Percentiles rank a stretch among this genome's conserved stretches.
Conservation (phyloP, 2,888 invertebrate species). For the Plusia festucae region DNA sequence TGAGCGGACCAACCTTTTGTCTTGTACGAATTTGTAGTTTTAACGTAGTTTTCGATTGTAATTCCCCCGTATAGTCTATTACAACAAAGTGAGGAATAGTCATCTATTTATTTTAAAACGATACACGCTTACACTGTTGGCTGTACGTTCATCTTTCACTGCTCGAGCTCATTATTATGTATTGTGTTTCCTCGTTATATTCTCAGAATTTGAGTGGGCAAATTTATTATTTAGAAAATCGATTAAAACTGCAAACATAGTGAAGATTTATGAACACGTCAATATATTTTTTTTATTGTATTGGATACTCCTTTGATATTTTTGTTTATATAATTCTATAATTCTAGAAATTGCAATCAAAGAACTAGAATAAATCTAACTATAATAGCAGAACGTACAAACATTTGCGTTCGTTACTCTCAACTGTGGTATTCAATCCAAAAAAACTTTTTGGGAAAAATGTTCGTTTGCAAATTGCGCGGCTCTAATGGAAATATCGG, state of each 20-base stretch:
- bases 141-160: conserved; percentile 64
- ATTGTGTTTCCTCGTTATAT: conserved; percentile 65
- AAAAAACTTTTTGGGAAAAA: conserved; percentile 57
- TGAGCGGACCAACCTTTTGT: conserved; percentile 72
- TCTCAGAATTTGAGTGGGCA: conserved; percentile 65
- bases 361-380: conserved; percentile 24
- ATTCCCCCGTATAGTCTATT: conserved; percentile 53
- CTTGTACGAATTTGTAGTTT: conserved; percentile 61
- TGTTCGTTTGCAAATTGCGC: conserved; percentile 68
- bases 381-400: conserved; percentile 27
- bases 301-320: conserved; percentile 1
- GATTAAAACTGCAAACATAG: conserved; percentile 44
- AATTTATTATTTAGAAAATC: conserved; percentile 62
- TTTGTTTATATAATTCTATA: no score
- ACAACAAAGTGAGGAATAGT: conserved; percentile 44
- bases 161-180: conserved; percentile 67
- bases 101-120: conserved; percentile 50
- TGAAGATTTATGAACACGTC: conserved; percentile 32
- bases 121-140: conserved; percentile 54
- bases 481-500: conserved; percentile 74
- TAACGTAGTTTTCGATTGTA: conserved; percentile 64
- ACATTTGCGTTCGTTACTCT: conserved; percentile 24
- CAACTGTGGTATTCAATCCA: conserved; percentile 11
- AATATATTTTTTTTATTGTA: conserved; percentile 21
- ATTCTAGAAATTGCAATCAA: conserved; percentile 12